A percentile compares a stretch with the other conserved stretches of the same genome.
Evolutionary conservation across 2,113 vertebrate species (phyloP).

Genomic region (Otocyon megalotis): DNA sequence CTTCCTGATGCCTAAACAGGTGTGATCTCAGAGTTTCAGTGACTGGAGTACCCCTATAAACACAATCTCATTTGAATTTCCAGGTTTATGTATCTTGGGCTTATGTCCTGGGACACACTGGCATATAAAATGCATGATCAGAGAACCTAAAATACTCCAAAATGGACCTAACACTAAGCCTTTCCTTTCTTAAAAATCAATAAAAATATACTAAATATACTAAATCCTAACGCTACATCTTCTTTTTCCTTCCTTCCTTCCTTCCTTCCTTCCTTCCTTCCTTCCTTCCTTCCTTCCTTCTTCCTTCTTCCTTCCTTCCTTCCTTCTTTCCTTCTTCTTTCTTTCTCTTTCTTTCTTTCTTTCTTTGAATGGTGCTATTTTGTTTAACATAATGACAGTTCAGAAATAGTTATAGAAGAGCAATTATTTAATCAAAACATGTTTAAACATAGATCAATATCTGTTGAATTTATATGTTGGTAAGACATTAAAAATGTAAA

Average conservation of each 20-base stretch:
- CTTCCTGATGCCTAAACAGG: neutral
- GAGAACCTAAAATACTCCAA: neutral
- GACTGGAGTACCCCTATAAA: neutral
- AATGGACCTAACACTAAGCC: neutral
- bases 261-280: neutral
- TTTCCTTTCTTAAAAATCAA: neutral
- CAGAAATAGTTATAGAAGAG: neutral
- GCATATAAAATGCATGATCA: neutral
- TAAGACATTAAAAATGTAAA: neutral
- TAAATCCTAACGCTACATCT: neutral
- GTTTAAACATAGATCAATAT: neutral
- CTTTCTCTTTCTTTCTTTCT: accelerated
- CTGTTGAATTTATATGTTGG: neutral
- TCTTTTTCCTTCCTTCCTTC: neutral
- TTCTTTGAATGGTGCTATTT: constrained; percentile 4
- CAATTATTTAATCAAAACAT: neutral
- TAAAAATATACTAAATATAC: neutral
- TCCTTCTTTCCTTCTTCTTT: no score
- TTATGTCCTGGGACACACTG: neutral
- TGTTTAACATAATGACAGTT: neutral
- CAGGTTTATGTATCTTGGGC: neutral
- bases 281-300: neutral
- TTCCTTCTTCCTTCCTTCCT: no score
- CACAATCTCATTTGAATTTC: neutral
- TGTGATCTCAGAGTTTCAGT: neutral